Evolutionary conservation across 2,797 vertebrate species (phyloP), one percentile per base, ranked within the genome.

Genomic region (Gephyroberyx darwinii): DNA sequence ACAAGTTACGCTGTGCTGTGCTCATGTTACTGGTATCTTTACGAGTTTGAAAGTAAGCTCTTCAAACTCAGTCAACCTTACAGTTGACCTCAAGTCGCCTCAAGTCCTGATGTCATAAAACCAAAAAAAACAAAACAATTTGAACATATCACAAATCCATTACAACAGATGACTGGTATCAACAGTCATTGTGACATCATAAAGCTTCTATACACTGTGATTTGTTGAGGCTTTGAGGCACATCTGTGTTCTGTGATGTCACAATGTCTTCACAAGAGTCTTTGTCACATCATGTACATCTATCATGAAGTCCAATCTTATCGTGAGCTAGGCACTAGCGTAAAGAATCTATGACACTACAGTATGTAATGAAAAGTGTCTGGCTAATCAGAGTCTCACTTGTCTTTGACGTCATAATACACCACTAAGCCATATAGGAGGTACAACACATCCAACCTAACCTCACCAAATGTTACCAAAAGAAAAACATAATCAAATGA

Each of bases 151-250:
- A 26, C 20, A 51, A 6, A 33, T 57, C 4, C 43, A 30, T 20
- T 43, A 43, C 74, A 78, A 80, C 0, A 63, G 66, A 82, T 39
- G 12, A 45, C 0, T 0, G 31, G 12, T 5, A 7, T 45, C 19
- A 76, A 56, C 26, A 59, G 50, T 59, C 20, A 57, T 22, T 13
- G 12, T 67, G 59, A 63, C 43, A 74, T 61, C 26, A 69, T 30
- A 50, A 65, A 48, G 55, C 22, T 3, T 50, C 61, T 64, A 19
- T 68, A 45, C 41, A 43, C 41, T 43, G 41, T 53, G 54, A 13
- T 2, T 59, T 69, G 50, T 43, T 43, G 65, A 31, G n/a, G 13
- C 53, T 65, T 39, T 78, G 61, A 30, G 39, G 66, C 52, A 60
- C 30, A 51, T 39, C 10, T 43, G 41, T 43, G 41, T 4, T 43